Evolutionary conservation across 1,140 invertebrate genomes (phyloP).

Genomic region (Phenacoccus solenopsis): DNA sequence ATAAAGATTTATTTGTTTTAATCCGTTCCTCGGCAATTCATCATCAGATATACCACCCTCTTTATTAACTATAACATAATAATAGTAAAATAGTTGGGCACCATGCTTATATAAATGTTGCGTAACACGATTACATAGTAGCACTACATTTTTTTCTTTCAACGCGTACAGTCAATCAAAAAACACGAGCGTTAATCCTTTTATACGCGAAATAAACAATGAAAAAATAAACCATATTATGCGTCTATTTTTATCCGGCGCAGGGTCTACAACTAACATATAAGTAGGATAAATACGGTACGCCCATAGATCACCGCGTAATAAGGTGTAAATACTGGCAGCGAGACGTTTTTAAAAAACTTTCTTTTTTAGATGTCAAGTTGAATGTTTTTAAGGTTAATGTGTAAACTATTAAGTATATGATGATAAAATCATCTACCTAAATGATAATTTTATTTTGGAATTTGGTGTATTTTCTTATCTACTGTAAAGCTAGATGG

Average conservation of each 20-base stretch:
- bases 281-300: not conserved
- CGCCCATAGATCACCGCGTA: not conserved
- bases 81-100: no score
- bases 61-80: no score
- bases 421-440: not conserved
- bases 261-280: no score
- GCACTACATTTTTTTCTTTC: no score
- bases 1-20: no score
- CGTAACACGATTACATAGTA: no score
- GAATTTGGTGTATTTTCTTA: slow-evolving; percentile 15
- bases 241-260: not conserved
- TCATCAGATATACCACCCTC: no score
- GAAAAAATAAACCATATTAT: slow-evolving; percentile 1
- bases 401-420: not conserved
- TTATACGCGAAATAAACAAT: not conserved
- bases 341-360: not conserved
- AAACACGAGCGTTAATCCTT: not conserved
- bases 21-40: no score
- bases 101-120: no score
- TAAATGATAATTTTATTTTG: slow-evolving; percentile 21
- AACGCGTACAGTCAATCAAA: not conserved
- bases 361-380: not conserved
- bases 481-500: not conserved
- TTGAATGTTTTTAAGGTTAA: not conserved
- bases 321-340: not conserved